Base-by-base conservation (phyloP, 1,140 invertebrate species). In the Bradynema listronoti region DNA sequence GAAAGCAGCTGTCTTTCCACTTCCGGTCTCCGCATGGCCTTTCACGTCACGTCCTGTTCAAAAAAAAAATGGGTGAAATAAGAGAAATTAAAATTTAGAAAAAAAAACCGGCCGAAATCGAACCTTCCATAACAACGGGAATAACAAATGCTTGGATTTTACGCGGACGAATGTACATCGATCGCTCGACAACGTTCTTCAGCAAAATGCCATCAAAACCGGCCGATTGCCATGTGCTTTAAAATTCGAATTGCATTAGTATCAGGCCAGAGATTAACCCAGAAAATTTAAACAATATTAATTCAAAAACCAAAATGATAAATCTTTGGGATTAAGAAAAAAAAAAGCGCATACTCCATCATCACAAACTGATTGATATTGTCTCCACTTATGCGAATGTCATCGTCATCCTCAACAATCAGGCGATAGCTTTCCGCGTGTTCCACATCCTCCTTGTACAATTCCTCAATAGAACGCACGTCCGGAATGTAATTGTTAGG, bases 1-100 rank as follows among this genome's bases (percentile, higher is more conserved):
- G 79, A 91, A 91, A 0, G 89, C 87, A 14, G 87, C 85, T 0
- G 89, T 91, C 81, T 91, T 92, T 57, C 86, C 85, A 51, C 88
- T 90, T 11, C 90, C 90, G 0, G 90, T 93, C 43, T 65, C 63
- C 4, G 63, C 45, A 16, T 65, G 63, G 7, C 41, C 63, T 16
- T 65, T 65, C 1, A 64, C 32, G 51, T 64, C 62, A 22, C 33
- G 3, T 27, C 56, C 56, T 58, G 36, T 1, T 25, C 16, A 7
- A 14, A 24, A n/a, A 6, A 1, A 4, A 7, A 56, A 30, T 24
- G 1, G 43, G 4, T 32, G 6, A 14, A 34, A 59, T 24, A 3
- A 30, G 14, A n/a, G n/a, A n/a, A n/a, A n/a, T n/a, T n/a, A n/a
- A n/a, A n/a, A n/a, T n/a, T n/a, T n/a, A n/a, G n/a, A n/a, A n/a